These are phyloP conservation scores for Drosophila paranaensis DNA, from an alignment of 2,888 invertebrate genomes.

Conservation along the genomic window DNA sequence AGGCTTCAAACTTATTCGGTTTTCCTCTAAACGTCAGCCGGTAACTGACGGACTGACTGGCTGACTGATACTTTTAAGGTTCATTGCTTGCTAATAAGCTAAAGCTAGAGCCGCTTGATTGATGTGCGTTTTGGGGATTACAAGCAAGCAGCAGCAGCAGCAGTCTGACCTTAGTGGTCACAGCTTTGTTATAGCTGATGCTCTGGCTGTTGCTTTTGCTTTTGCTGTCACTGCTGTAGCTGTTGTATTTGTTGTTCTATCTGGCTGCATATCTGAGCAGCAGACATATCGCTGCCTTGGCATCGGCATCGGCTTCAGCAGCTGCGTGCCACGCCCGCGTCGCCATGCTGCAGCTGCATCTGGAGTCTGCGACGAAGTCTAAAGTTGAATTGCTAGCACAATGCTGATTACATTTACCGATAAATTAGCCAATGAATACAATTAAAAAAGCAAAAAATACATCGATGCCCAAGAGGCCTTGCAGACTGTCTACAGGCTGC, in stretches of 20 bases:
- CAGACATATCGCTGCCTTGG: constrained; percentile 57
- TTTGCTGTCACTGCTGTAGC: constrained; percentile 13
- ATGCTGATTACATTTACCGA: constrained; percentile 78
- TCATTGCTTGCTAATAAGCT: constrained; percentile 72
- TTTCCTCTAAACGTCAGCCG: constrained; percentile 34
- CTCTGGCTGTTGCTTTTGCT: constrained; percentile 33
- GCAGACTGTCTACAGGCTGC: constrained; percentile 7
- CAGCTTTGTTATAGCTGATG: constrained; percentile 26
- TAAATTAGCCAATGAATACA: constrained; percentile 79
- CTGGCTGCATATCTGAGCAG: constrained; percentile 53
- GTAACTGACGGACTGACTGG: constrained; percentile 10
- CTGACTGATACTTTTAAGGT: constrained; percentile 47
- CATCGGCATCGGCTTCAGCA: constrained; percentile 46
- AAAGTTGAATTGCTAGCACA: constrained; percentile 64
- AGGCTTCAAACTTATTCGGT: constrained; percentile 36
- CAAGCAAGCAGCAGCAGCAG: constrained; percentile 34
- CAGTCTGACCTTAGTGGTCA: constrained; percentile 56
- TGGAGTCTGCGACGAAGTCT: constrained; percentile 34
- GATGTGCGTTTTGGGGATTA: constrained; percentile 73
- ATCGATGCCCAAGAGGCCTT: constrained; percentile 18
- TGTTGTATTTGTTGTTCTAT: constrained; percentile 54
- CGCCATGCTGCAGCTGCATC: constrained; percentile 43
- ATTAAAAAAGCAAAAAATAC: constrained; percentile 53
- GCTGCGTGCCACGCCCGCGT: constrained; percentile 65
- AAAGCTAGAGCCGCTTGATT: constrained; percentile 54